Evolutionary conservation across 2,113 vertebrate species (phyloP).

Genomic region (Sinocyclocheilus anophthalmus): DNA sequence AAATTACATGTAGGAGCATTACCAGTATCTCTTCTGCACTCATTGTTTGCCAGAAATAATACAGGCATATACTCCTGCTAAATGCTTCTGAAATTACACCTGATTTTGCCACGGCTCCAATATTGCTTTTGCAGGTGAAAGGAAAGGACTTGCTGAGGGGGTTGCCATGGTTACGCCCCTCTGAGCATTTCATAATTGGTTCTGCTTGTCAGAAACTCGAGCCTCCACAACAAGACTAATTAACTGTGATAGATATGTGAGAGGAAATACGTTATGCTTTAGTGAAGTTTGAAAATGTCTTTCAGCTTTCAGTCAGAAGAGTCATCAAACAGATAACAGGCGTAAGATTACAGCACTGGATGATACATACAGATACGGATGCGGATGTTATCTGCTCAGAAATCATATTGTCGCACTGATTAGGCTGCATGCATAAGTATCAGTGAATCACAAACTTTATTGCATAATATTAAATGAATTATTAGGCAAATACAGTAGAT

Average conservation of each 20-base stretch:
- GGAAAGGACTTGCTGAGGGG: slow-evolving; percentile 25
- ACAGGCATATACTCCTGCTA: no score
- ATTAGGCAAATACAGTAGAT: background rate
- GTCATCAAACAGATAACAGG: background rate
- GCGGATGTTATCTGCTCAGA: background rate
- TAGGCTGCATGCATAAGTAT: background rate
- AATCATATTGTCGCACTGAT: background rate
- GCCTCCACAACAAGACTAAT: slow-evolving; percentile 66
- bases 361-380: background rate
- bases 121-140: background rate
- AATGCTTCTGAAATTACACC: background rate
- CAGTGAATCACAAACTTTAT: background rate
- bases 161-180: slow-evolving; percentile 71
- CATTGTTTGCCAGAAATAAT: background rate
- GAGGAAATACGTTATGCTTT: background rate
- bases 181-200: slow-evolving; percentile 66
- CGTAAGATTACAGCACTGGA: background rate
- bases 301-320: background rate
- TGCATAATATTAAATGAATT: background rate
- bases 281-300: background rate
- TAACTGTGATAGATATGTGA: slow-evolving; percentile 57
- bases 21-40: background rate
- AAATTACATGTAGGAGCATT: background rate
- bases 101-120: background rate
- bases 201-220: slow-evolving; percentile 57